Evolutionary conservation across 1,140 invertebrate species (phyloP), one percentile per base, ranked within the genome.

Genomic region (Sitobion miscanthi): DNA sequence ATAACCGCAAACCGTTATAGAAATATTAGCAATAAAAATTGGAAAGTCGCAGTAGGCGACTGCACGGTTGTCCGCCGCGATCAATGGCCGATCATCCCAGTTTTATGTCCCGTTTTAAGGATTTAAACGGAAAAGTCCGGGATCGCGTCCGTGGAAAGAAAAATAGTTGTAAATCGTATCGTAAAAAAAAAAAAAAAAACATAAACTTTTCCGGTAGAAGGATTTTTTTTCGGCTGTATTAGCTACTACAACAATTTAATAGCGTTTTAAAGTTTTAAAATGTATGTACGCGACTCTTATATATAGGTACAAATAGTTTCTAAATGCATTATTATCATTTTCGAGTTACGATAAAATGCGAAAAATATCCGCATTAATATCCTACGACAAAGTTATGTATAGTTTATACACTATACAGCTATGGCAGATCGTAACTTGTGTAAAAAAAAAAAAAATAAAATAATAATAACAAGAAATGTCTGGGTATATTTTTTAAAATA

Each of bases 281-380:
- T 9, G 38, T 42, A 85, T 45, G 17, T 4, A 42, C 42, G 30
- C 62, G n/a, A 77, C n/a, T n/a, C 4, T 77, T 77, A 9, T 85
- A 85, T 54, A 54, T 54, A 35, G 21, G 35, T 42, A 85, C 23
- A 45, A 42, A 85, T 85, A 85, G 83, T 85, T 85, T 85, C 38
- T 45, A 45, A 85, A 85, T 85, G 45, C 42, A 85, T 30, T 85
- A 45, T 42, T 38, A 85, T 42, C 8, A 85, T 85, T 85, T 85
- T 45, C 2, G 9, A 38, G 42, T 85, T 42, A 85, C 21, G 38
- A 85, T 85, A 85, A 85, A 85, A 83, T 23, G 20, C 7, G 77
- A 38, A 83, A 83, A 83, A 77, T n/a, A 77, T 77, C 30, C 62
- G n/a, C n/a, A 77, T 77, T 77, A 77, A n/a, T n/a, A 77, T 77